A percentile compares a stretch with the other conserved stretches of the same genome.
Conservation (phyloP, 2,113 vertebrate species). For the Seriola quinqueradiata region DNA sequence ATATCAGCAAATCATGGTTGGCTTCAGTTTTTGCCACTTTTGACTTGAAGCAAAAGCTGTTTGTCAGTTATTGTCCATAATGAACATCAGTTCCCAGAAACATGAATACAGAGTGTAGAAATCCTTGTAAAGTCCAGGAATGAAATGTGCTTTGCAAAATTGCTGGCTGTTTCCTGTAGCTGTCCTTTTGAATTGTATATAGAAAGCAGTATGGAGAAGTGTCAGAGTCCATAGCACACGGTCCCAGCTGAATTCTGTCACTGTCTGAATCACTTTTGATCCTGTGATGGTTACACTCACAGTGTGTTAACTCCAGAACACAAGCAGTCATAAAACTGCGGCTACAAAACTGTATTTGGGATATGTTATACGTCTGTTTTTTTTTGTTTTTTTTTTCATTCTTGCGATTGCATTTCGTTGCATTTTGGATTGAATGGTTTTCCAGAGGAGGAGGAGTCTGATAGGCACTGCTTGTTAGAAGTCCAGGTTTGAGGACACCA, state of each 20-base stretch:
- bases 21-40: constrained; percentile 50
- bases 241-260: constrained; percentile 42
- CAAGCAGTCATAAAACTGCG: constrained; percentile 42
- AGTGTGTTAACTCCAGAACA: constrained; percentile 27
- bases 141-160: constrained; percentile 57
- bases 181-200: constrained; percentile 34
- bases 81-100: constrained; percentile 39
- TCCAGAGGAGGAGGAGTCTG: constrained; percentile 21
- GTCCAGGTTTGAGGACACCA: constrained; percentile 38
- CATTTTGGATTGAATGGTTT: constrained; percentile 38
- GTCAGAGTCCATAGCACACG: constrained; percentile 24
- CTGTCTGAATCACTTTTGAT: constrained; percentile 27
- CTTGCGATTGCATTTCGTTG: constrained; percentile 25
- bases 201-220: constrained; percentile 42
- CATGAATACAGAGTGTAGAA: constrained; percentile 40
- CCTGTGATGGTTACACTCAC: constrained; percentile 25
- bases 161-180: constrained; percentile 50
- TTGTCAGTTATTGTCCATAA: constrained; percentile 26
- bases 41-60: constrained; percentile 45
- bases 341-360: constrained; percentile 52
- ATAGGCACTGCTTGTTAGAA: constrained; percentile 38
- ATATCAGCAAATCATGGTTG: constrained; percentile 54
- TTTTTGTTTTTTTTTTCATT: background rate
- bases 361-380: background rate
- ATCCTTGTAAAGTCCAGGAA: constrained; percentile 32